Evolutionary conservation across 2,888 invertebrate species (phyloP).

Genomic region (Tethea ocularis): DNA sequence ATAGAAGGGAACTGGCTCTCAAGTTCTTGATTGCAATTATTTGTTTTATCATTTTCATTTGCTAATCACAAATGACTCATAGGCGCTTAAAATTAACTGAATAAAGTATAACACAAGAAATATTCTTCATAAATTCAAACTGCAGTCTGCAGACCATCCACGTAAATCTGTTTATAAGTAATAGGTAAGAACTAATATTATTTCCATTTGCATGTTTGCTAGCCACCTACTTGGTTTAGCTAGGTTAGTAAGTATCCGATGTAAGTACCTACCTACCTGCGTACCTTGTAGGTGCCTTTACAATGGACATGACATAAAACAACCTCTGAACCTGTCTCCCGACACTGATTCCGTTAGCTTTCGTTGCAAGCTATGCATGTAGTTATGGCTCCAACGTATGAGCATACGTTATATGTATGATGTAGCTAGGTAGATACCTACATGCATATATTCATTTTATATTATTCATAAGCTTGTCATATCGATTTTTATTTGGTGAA

Average conservation of each 20-base stretch:
- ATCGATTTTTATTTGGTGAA: no score
- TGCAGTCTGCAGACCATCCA: no score
- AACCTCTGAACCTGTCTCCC: conserved; percentile 51
- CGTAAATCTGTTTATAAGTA: no score
- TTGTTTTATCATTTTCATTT: no score
- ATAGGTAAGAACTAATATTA: conserved; percentile 2
- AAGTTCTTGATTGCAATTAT: no score
- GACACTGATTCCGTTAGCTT: conserved; percentile 54
- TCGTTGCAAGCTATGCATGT: conserved; percentile 35
- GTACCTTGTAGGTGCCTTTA: conserved; percentile 17
- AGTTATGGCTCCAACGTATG: conserved; percentile 21
- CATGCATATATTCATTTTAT: background rate
- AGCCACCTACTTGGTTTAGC: conserved; percentile 18
- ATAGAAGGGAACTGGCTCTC: no score
- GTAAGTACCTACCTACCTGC: no score
- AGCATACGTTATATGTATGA: background rate
- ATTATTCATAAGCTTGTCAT: background rate
- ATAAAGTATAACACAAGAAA: no score
- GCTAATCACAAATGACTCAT: no score
- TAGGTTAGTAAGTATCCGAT: conserved; percentile 19
- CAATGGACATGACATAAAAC: conserved; percentile 50
- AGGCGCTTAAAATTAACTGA: no score
- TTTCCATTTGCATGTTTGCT: conserved; percentile 26
- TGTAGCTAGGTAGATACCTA: background rate
- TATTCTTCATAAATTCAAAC: no score